A percentile compares a stretch with the other conserved stretches of the same genome.
phyloP scores from a whole-genome alignment of 2,888 invertebrate species.

The Leucoptera coffeella region DNA sequence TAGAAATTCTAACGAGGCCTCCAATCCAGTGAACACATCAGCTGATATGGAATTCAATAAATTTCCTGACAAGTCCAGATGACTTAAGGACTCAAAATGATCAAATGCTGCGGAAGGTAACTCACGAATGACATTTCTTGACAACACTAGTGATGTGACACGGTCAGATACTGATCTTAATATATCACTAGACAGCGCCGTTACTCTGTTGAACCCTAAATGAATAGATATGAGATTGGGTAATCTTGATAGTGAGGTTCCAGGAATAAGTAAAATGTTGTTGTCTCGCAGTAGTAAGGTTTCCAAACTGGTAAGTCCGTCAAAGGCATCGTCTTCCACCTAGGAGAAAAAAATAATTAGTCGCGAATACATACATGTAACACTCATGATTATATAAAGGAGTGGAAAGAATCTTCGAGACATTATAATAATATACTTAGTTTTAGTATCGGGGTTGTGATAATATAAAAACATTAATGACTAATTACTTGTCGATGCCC shows the following conservation, averaged over 20 bases:
- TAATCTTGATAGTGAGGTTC: conserved; percentile 73
- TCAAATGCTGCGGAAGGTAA: conserved; percentile 75
- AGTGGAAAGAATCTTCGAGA: too few relatives aligned
- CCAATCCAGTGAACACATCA: conserved; percentile 71
- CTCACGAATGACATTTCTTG: conserved; percentile 82
- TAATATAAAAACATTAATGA: too few relatives aligned
- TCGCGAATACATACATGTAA: too few relatives aligned
- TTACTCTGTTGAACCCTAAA: conserved; percentile 81
- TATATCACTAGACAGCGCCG: conserved; percentile 75
- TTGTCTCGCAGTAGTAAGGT: conserved; percentile 78
- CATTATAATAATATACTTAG: too few relatives aligned
- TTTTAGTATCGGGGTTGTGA: too few relatives aligned
- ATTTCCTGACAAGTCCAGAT: conserved; percentile 75
- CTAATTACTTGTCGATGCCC: too few relatives aligned
- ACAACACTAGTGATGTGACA: conserved; percentile 66
- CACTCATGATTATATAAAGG: too few relatives aligned
- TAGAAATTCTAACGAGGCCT: conserved; percentile 64
- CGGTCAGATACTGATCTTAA: conserved; percentile 66
- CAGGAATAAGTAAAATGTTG: conserved; percentile 79
- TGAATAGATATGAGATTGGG: conserved; percentile 68
- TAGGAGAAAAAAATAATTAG: conserved; percentile 21
- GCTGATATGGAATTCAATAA: conserved; percentile 64
- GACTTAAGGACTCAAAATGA: conserved; percentile 65
- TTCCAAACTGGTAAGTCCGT: conserved; percentile 71
- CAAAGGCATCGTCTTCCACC: conserved; percentile 86